phyloP scores from a whole-genome alignment of 2,888 invertebrate genomes.

The Diaphora mendica region DNA sequence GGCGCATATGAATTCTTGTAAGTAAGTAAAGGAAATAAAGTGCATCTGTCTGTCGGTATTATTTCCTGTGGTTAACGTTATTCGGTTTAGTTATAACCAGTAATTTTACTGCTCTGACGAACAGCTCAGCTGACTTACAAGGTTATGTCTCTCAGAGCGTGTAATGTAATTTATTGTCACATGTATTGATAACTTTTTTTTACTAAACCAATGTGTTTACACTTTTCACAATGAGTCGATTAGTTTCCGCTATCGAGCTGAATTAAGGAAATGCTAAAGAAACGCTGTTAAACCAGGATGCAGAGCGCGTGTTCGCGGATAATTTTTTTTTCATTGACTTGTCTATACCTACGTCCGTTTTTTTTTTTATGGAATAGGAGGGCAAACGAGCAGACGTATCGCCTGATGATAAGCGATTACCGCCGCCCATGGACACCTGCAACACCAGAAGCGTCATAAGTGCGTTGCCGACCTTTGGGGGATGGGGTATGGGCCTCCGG shows the following conservation, averaged over 20 bases:
- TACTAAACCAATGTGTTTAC: constrained; percentile 29
- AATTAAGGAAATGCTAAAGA: constrained; percentile 1
- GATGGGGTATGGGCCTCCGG: too few relatives aligned
- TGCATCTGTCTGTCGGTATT: constrained; percentile 43
- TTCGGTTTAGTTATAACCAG: constrained; percentile 53
- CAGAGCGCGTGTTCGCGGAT: background rate
- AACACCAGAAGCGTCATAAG: too few relatives aligned
- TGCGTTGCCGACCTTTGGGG: too few relatives aligned
- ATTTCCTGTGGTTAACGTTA: constrained; percentile 63
- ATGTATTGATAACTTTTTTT: constrained; percentile 49
- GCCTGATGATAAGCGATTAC: too few relatives aligned
- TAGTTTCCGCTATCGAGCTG: constrained; percentile 12
- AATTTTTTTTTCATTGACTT: background rate
- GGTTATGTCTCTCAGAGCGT: constrained; percentile 60
- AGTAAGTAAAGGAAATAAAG: constrained; percentile 69
- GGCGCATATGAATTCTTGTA: constrained; percentile 59
- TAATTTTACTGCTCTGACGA: constrained; percentile 50
- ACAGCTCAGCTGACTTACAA: constrained; percentile 62
- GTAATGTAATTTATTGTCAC: constrained; percentile 56
- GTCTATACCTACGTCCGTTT: background rate
- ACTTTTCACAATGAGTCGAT: constrained; percentile 16
- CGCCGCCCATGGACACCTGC: too few relatives aligned
- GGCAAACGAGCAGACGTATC: too few relatives aligned
- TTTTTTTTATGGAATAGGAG: too few relatives aligned
- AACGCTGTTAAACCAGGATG: constrained; percentile 15